Percentiles rank a stretch among this genome's conserved stretches.
Conservation (phyloP, 2,113 vertebrate species). For the Zosterops japonicus region DNA sequence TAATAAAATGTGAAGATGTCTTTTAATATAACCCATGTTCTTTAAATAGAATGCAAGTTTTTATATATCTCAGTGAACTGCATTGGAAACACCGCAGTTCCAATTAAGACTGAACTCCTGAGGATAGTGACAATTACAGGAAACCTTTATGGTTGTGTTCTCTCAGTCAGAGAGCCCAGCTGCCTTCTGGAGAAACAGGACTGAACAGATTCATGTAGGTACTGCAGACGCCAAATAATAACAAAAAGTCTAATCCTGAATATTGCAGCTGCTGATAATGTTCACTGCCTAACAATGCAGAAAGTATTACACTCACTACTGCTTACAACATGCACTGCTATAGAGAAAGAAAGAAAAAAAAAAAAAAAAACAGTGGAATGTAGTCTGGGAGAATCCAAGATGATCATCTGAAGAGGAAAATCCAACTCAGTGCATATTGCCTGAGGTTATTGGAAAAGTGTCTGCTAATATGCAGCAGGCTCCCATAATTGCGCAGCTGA, state of each 20-base stretch:
- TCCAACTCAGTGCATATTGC: background rate
- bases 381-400: background rate
- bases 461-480: background rate
- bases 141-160: background rate
- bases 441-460: background rate
- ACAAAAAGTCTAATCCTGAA: slow-evolving; percentile 12
- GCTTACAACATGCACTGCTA: background rate
- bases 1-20: background rate
- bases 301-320: slow-evolving; percentile 22
- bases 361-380: background rate
- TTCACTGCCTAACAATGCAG: slow-evolving; percentile 39
- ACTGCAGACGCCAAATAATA: slow-evolving; percentile 42
- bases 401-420: background rate
- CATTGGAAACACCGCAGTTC: background rate
- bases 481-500: slow-evolving; percentile 46
- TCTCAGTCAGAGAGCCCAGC: slow-evolving; percentile 4
- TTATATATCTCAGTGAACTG: background rate
- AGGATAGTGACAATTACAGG: background rate
- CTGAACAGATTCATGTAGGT: slow-evolving; percentile 14
- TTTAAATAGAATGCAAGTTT: background rate
- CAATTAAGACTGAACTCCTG: background rate
- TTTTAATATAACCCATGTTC: background rate
- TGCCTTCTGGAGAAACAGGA: slow-evolving; percentile 36
- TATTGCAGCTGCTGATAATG: slow-evolving; percentile 52
- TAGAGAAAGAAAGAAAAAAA: background rate